Evolutionary conservation across 2,113 vertebrate genomes (phyloP), one percentile per base, ranked within the genome.

Genomic region (Eclectus roratus): DNA sequence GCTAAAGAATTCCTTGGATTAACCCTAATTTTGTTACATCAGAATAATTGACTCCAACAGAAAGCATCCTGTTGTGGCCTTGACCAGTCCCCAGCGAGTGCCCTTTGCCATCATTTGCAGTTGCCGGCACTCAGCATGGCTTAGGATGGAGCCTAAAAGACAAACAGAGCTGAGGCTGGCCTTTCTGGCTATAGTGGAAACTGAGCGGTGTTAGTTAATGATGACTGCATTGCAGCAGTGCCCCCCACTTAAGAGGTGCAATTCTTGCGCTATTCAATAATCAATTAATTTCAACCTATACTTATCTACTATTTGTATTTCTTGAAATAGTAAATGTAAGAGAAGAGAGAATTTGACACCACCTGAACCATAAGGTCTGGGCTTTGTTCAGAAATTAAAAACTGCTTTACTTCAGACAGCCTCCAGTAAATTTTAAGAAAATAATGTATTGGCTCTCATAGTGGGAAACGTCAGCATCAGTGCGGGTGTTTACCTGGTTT

Each of bases 21-120:
- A 65, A 79, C 65, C 35, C 71, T 88, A 44, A 74, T 94, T 95
- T 78, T 88, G 77, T 86, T 96, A 88, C 88, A 76, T 88, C 93
- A 83, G 93, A 80, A 44, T 94, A 91, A 90, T 64, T 95, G 94
- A 52, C 88, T 93, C 33, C 70, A 92, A 14, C 65, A 79, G 87
- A 74, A 80, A 50, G 77, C 91, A 35, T 92, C 87, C 86, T 88
- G 83, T 49, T 2, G 13, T 63, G 91, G 92, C 86, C 69, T 89
- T 93, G 74, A 85, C 93, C 70, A 61, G 53, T 92, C 78, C 91
- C 94, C 91, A 37, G 6, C 53, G 87, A 64, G 56, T 3, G 44
- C 66, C 66, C 93, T 91, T 80, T 69, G 93, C 61, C 78, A 76
- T 87, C 21, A 31, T 24, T 35, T 72, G 93, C 80, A 46, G 12